A percentile compares a stretch with the other conserved stretches of the same genome.
Evolutionary conservation across 53 echinoderm and acorn worm genomes (phyloP).

Genomic region (Astropecten irregularis): DNA sequence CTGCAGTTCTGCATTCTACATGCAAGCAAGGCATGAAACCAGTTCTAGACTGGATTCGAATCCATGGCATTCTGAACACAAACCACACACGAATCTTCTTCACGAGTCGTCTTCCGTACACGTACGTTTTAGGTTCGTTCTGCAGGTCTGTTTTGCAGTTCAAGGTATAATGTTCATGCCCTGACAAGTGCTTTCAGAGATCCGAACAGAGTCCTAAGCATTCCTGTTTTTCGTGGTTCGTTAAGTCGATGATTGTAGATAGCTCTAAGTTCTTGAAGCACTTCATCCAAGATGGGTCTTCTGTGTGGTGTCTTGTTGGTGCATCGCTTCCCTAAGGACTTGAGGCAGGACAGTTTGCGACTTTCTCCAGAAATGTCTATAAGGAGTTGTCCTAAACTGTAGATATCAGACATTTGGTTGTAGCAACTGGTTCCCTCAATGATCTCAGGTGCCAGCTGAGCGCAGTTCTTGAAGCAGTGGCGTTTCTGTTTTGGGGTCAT

Average conservation of each 20-base stretch:
- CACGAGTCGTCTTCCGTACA: no score
- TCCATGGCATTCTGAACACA: no score
- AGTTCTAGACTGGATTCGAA: no score
- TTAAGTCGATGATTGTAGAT: neutral
- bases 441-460: conserved; percentile 37
- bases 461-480: conserved; percentile 23
- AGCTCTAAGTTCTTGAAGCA: conserved; percentile 19
- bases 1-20: no score
- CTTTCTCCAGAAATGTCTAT: neutral
- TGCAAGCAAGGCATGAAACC: no score
- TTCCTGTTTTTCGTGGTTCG: neutral
- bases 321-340: conserved; percentile 20
- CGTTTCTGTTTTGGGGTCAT: neutral
- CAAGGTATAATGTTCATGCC: no score
- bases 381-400: conserved; percentile 22
- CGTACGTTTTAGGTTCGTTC: no score
- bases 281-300: conserved; percentile 15
- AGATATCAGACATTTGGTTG: conserved; percentile 14
- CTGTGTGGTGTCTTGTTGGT: neutral
- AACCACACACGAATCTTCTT: no score
- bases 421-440: conserved; percentile 23
- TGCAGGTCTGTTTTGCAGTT: no score
- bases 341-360: neutral
- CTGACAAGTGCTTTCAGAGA: conserved; percentile 12
- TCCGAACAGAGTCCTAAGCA: neutral